Evolutionary conservation across 2,113 vertebrate species (phyloP), one percentile per base, ranked within the genome.

Genomic region (Xyrauchen texanus): DNA sequence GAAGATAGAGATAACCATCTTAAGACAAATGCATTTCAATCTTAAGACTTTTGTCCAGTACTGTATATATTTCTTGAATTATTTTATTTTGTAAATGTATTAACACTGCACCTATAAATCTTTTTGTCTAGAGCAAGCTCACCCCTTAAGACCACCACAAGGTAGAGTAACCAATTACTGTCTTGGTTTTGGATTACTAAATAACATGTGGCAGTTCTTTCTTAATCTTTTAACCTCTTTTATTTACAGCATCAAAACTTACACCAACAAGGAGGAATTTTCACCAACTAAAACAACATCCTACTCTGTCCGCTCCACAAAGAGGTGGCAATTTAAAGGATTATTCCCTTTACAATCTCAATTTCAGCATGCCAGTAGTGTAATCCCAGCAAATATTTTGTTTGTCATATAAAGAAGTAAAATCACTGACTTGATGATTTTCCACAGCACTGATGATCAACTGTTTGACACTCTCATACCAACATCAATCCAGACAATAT

Each of bases 401-500:
- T 34, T 34, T 34, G 21, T 34, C 21, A 34, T 34, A 34, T 34
- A 8, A 11, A 73, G 1, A 52, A 72, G 44, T 5, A 61, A 60
- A 4, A 45, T 49, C 42, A 68, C 65, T 53, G 13, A 65, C 55
- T 15, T 58, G 7, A 0, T 52, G 44, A 5, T 80, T n/a, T 78
- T 42, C 6, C 8, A n/a, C 69, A 93, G 92, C 45, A 9, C 88
- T 78, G 87, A 89, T 42, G 86, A 92, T 84, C 60, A 86, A 0
- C 74, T 92, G 78, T 91, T 88, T 13, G 85, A 63, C 72, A 87
- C 76, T 8, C 87, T 91, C 6, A 57, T 90, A 79, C 86, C 91
- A 2, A 84, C 12, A 12, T 65, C 65, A 11, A 83, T 91, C 5
- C 86, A 77, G 44, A 77, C 86, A 47, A 4, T 9, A 4, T 34